Percentiles rank a stretch among this genome's conserved stretches.
Evolutionary conservation across 2,113 vertebrate genomes (phyloP).

Genomic region (Calyptommatus sinebrachiatus): DNA sequence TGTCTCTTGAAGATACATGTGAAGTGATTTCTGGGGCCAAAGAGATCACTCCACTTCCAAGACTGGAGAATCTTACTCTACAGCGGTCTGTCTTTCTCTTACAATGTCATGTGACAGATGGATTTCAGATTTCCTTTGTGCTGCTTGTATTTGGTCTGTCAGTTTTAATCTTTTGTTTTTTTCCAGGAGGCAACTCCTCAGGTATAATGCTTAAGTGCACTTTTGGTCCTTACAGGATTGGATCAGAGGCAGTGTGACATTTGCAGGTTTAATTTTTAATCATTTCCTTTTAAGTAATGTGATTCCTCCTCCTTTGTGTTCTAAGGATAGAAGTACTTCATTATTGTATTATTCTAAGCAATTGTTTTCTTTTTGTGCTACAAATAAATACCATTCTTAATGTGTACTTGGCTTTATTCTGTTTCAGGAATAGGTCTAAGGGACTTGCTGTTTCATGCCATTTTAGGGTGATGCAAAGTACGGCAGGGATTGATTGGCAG

Average conservation of each 20-base stretch:
- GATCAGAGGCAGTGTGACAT: background rate
- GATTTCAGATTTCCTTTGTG: conserved; percentile 2
- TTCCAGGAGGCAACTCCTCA: background rate
- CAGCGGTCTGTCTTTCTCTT: background rate
- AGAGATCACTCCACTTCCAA: background rate
- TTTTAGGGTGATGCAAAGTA: too few relatives aligned
- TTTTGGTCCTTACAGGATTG: background rate
- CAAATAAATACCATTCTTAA: background rate
- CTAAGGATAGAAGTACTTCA: background rate
- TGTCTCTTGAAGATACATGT: too few relatives aligned
- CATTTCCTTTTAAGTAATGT: background rate
- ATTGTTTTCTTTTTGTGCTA: too few relatives aligned
- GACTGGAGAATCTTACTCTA: background rate
- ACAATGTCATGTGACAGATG: background rate
- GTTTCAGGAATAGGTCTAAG: too few relatives aligned
- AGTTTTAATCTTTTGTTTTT: conserved; percentile 1
- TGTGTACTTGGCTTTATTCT: too few relatives aligned
- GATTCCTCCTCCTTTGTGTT: background rate
- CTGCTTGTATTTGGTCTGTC: background rate
- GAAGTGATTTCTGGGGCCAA: too few relatives aligned
- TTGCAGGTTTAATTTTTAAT: conserved; percentile 10
- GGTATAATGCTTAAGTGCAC: background rate
- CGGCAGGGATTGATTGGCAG: too few relatives aligned
- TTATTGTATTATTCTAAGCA: background rate
- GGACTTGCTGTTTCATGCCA: too few relatives aligned